These are phyloP conservation scores for Dipodomys spectabilis DNA, from an alignment of 2,113 vertebrate genomes.

Conservation along the genomic window DNA sequence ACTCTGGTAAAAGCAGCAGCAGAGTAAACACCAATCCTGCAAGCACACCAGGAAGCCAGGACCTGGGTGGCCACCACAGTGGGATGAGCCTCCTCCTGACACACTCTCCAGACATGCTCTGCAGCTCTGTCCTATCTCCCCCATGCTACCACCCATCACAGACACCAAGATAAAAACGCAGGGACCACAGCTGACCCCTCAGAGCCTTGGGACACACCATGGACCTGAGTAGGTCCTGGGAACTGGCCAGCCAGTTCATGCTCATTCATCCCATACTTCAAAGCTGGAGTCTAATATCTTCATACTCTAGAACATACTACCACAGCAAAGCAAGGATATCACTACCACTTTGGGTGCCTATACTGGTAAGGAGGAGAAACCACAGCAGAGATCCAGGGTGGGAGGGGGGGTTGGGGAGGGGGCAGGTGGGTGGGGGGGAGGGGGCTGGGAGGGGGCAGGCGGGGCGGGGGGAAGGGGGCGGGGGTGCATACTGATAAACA, in stretches of 20 bases:
- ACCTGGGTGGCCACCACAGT: too few relatives aligned
- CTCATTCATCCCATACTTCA: neutral
- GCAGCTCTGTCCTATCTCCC: neutral
- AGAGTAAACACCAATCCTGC: neutral
- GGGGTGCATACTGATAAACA: neutral
- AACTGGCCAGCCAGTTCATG: neutral
- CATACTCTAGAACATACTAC: neutral
- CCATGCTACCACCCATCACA: neutral
- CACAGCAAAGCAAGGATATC: neutral
- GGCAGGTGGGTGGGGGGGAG: too few relatives aligned
- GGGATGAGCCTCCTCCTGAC: neutral
- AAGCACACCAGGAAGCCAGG: too few relatives aligned
- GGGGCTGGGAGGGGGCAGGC: too few relatives aligned
- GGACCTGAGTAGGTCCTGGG: rapidly evolving
- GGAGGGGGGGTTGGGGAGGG: too few relatives aligned
- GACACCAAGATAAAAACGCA: too few relatives aligned
- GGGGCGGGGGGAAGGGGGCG: too few relatives aligned
- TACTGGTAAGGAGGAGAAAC: neutral
- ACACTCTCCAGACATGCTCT: neutral
- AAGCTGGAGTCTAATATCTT: rapidly evolving
- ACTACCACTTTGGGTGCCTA: neutral
- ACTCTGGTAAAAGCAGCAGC: neutral
- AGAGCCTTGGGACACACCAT: neutral
- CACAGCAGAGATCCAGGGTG: neutral
- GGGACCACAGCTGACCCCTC: neutral